Evolutionary conservation across 2,888 invertebrate species (phyloP).

Genomic region (Oscheius sp.): DNA sequence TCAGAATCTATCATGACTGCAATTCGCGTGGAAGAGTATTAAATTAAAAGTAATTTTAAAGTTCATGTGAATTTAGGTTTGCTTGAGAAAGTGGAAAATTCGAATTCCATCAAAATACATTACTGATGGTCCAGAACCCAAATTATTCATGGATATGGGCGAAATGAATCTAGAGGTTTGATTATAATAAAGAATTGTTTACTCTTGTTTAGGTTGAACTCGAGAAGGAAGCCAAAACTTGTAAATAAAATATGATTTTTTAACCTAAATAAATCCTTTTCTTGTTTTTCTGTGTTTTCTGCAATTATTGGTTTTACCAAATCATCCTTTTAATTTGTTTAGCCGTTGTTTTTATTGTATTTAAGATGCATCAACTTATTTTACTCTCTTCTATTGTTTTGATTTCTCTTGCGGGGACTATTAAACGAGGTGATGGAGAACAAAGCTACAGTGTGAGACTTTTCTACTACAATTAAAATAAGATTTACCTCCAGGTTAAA

Average conservation of each 20-base stretch:
- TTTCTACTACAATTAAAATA: neutral
- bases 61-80: conserved; percentile 47
- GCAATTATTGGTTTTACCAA: neutral
- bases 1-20: conserved; percentile 68
- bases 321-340: neutral
- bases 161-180: conserved; percentile 62
- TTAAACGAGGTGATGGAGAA: conserved; percentile 50
- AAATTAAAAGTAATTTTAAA: neutral
- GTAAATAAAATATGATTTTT: conserved; percentile 22
- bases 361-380: conserved; percentile 12
- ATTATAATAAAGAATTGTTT: neutral
- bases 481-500: conserved; percentile 43
- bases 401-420: neutral
- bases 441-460: conserved; percentile 55
- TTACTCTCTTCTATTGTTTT: neutral
- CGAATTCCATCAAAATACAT: conserved; percentile 68
- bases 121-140: conserved; percentile 42
- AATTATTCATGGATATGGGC: conserved; percentile 54
- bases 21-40: conserved; percentile 59
- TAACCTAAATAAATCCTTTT: conserved; percentile 1
- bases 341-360: neutral
- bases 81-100: conserved; percentile 68
- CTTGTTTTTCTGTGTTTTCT: neutral
- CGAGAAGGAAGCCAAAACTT: conserved; percentile 60
- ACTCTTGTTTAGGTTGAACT: conserved; percentile 54